Conservation (phyloP, 35 echinoderm and acorn worm species). For the Apostichopus japonicus region DNA sequence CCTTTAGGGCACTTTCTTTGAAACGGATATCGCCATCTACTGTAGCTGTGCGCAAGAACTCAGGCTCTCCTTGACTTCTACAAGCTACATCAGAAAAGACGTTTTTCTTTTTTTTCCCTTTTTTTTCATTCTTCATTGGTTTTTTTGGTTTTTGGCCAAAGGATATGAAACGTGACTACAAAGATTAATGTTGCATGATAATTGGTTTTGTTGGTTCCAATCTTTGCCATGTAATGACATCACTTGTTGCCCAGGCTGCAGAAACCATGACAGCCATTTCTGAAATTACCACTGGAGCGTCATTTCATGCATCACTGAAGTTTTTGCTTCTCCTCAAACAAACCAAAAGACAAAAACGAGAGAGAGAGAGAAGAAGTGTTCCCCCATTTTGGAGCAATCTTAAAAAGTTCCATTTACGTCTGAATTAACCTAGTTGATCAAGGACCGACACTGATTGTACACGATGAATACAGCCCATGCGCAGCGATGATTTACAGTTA, state of each 20-base stretch:
- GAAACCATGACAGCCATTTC: neutral
- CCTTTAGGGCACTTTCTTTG: neutral
- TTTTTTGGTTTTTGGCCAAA: neutral
- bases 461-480: neutral
- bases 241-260: slow-evolving; percentile 28
- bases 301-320: neutral
- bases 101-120: no score
- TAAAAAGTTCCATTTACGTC: slow-evolving; percentile 5
- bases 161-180: slow-evolving; percentile 45
- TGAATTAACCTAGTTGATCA: slow-evolving; percentile 19
- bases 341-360: no score
- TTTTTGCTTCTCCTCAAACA: neutral
- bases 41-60: neutral
- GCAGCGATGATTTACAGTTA: neutral
- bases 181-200: slow-evolving; percentile 35
- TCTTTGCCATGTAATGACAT: slow-evolving; percentile 19
- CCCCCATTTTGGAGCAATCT: no score
- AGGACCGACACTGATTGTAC: slow-evolving; percentile 2
- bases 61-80: neutral
- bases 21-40: neutral
- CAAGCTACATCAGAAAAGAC: neutral
- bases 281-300: neutral
- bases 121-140: no score
- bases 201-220: slow-evolving; percentile 21
- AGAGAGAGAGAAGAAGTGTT: no score